Percentiles rank a stretch among this genome's conserved stretches.
These are phyloP conservation scores for Mercenaria mercenaria DNA, from an alignment of 1,140 invertebrate genomes.

Conservation along the genomic window DNA sequence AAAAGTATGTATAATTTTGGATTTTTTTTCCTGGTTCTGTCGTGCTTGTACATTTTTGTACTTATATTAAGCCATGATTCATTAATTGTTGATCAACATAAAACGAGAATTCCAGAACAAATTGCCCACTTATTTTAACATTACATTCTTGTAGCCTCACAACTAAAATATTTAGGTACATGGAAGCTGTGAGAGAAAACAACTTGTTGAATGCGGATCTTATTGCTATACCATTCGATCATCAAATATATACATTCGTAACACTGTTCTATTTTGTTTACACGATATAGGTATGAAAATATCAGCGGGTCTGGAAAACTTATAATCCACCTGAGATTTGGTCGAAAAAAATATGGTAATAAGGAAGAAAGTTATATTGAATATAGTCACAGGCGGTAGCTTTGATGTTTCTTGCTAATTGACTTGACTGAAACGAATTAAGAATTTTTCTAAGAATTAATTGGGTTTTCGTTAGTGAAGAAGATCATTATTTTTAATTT, in stretches of 20 bases:
- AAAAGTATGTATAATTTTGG: too few relatives aligned
- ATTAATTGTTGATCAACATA: background rate
- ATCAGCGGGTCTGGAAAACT: background rate
- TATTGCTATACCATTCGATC: background rate
- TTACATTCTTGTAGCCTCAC: background rate
- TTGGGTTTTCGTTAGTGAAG: background rate
- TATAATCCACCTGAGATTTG: conserved; percentile 17
- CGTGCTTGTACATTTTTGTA: background rate
- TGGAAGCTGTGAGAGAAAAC: background rate
- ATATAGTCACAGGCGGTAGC: background rate
- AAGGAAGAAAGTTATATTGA: background rate
- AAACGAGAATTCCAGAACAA: background rate
- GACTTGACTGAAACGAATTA: background rate
- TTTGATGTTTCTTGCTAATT: conserved; percentile 15
- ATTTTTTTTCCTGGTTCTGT: too few relatives aligned
- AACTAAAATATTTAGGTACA: background rate
- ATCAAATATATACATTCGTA: background rate
- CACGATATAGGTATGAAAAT: background rate
- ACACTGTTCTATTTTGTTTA: background rate
- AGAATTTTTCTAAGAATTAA: background rate
- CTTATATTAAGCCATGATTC: background rate
- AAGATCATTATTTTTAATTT: background rate
- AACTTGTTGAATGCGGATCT: background rate
- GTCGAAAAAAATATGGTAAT: background rate
- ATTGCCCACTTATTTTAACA: background rate